Conservation (phyloP, 2,888 invertebrate species). For the Hydropsyche betteni region DNA sequence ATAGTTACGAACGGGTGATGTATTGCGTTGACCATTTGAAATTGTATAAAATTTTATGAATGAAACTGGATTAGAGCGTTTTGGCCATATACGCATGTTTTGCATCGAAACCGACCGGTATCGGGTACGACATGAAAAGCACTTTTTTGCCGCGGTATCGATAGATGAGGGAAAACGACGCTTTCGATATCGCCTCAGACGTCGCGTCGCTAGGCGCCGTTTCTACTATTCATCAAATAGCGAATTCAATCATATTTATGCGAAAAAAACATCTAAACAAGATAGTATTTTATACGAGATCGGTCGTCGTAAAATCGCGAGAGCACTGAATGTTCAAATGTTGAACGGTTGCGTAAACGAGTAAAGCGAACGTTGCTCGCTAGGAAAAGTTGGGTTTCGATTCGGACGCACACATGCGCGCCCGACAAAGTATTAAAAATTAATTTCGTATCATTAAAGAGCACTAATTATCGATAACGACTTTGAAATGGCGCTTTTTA, state of each 20-base stretch:
- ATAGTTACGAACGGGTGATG: slow-evolving; percentile 32
- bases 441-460: slow-evolving; percentile 6
- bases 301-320: no score
- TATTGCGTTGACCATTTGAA: slow-evolving; percentile 26
- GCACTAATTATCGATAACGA: slow-evolving; percentile 21
- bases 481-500: slow-evolving; percentile 16
- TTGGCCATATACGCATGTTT: slow-evolving; percentile 27
- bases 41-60: slow-evolving; percentile 45
- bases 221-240: slow-evolving; percentile 16
- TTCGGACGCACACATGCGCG: no score
- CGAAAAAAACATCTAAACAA: no score
- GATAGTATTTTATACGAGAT: no score
- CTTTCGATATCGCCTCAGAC: slow-evolving; percentile 3
- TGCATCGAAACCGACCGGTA: no score
- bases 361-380: no score
- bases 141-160: not conserved
- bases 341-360: no score
- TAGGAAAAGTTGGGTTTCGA: no score
- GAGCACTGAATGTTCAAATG: no score
- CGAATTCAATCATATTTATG: no score
- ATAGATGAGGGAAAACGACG: slow-evolving; percentile 3
- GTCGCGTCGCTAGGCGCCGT: slow-evolving; percentile 10
- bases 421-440: slow-evolving; percentile 15
- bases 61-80: slow-evolving; percentile 45
- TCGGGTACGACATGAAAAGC: not conserved